A percentile compares a stretch with the other conserved stretches of the same genome.
phyloP scores from a whole-genome alignment of 2,113 vertebrate genomes.

The Seriola aureovittata region DNA sequence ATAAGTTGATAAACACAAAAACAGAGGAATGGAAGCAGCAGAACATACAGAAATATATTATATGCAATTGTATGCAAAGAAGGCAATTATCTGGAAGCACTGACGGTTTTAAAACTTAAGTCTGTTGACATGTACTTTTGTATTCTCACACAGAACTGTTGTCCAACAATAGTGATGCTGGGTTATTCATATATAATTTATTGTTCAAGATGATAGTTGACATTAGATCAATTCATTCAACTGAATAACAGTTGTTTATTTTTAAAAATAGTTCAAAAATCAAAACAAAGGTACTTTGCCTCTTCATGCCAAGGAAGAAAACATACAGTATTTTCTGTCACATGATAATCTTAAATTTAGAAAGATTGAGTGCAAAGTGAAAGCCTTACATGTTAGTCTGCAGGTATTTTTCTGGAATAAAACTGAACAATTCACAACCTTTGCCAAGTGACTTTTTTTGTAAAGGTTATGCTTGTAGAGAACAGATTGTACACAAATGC shows the following conservation, averaged over 20 bases:
- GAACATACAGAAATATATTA: not conserved
- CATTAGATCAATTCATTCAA: not conserved
- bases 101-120: not conserved
- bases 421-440: conserved; percentile 63
- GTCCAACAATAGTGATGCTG: not conserved
- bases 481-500: conserved; percentile 69
- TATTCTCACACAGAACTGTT: not conserved
- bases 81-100: not conserved
- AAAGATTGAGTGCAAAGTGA: not conserved
- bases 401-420: conserved; percentile 37
- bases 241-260: not conserved
- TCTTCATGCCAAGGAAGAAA: not conserved
- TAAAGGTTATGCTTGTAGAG: conserved; percentile 67
- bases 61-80: not conserved
- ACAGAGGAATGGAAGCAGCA: not conserved
- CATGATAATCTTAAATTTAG: not conserved
- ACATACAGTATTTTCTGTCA: not conserved
- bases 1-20: conserved; percentile 27
- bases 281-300: too few species aligned
- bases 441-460: conserved; percentile 46
- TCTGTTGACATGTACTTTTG: not conserved
- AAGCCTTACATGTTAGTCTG: conserved; percentile 9
- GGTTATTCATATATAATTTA: not conserved
- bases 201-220: not conserved
- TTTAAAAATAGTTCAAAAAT: not conserved